Base-by-base conservation (phyloP, 2,888 invertebrate species). In the Tortricodes alternella region DNA sequence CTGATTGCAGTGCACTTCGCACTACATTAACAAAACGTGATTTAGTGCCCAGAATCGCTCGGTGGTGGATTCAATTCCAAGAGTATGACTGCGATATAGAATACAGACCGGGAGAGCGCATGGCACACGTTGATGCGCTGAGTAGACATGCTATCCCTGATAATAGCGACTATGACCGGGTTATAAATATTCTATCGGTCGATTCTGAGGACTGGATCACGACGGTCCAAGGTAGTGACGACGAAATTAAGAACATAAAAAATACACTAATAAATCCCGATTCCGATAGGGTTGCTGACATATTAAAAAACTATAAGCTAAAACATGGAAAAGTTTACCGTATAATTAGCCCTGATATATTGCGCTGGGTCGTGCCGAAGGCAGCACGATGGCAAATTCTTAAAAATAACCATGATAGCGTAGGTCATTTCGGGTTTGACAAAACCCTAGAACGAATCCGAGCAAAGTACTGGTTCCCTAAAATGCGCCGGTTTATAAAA, bases 31-130 rank as follows among this genome's bases (percentile, higher is more conserved):
- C 41, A 4, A 37, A 37, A 23, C 23, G 24, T 7, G 23, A 24
- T 24, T 8, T 24, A 3, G n/a, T 37, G 1, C 62, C 71, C 0
- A 58, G 67, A 53, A 64, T 75, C n/a, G 68, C 73, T 5, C 53
- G 71, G 11, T 77, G 73, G 75, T 69, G 70, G 37, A 21, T 75
- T 18, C 59, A 64, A 32, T 9, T 76, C 0, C 62, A 69, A 24
- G 68, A 71, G 15, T 77, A 62, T 18, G 64, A 74, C 46, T 74
- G 62, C 41, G 44, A 3, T 1, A 62, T 75, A 3, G 63, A 70
- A 53, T 73, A 76, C 61, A 53, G 73, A 11, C 58, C 66, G 2
- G 68, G 66, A 0, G 19, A 35, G 0, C 23, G 48, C 1, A 71
- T 74, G 68, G 16, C 48, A 1, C 68, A 74, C 32, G 71, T 64